Evolutionary conservation across 2,888 invertebrate genomes (phyloP).

Genomic region (Diplolepis rosae): DNA sequence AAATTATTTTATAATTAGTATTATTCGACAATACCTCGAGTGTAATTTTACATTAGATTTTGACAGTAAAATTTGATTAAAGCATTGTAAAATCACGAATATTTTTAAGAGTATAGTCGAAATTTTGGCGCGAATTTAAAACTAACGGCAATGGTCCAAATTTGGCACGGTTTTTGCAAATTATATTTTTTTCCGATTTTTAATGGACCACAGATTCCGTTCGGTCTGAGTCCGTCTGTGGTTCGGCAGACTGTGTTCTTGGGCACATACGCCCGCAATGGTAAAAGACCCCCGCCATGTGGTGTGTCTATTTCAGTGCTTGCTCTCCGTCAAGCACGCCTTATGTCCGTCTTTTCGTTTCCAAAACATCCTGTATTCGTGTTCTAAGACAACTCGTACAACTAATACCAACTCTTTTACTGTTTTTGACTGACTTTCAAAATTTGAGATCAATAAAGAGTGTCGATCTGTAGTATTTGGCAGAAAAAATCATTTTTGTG

Average conservation of each 20-base stretch:
- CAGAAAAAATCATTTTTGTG: too few relatives aligned
- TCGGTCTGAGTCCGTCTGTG: slow-evolving; percentile 33
- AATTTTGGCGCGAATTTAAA: too few relatives aligned
- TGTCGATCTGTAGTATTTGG: too few relatives aligned
- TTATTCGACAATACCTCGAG: too few relatives aligned
- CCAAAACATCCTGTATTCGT: slow-evolving; percentile 36
- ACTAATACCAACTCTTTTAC: too few relatives aligned
- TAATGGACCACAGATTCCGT: not conserved
- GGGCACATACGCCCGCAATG: slow-evolving; percentile 56
- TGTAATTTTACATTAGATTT: too few relatives aligned
- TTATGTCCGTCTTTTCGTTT: slow-evolving; percentile 15
- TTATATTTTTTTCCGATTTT: slow-evolving; percentile 12
- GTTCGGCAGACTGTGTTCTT: slow-evolving; percentile 45
- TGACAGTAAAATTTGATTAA: too few relatives aligned
- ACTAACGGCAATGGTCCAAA: not conserved
- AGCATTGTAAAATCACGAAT: too few relatives aligned
- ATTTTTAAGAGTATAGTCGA: too few relatives aligned
- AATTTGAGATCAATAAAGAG: too few relatives aligned
- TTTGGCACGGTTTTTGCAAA: not conserved
- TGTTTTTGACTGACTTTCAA: too few relatives aligned
- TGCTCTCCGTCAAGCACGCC: slow-evolving; percentile 48
- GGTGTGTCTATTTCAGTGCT: slow-evolving; percentile 68
- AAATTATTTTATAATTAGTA: too few relatives aligned
- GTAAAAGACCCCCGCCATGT: slow-evolving; percentile 70
- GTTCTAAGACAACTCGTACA: not conserved